Conservation (phyloP, 2,888 invertebrate species). For the Lutraria lutraria region DNA sequence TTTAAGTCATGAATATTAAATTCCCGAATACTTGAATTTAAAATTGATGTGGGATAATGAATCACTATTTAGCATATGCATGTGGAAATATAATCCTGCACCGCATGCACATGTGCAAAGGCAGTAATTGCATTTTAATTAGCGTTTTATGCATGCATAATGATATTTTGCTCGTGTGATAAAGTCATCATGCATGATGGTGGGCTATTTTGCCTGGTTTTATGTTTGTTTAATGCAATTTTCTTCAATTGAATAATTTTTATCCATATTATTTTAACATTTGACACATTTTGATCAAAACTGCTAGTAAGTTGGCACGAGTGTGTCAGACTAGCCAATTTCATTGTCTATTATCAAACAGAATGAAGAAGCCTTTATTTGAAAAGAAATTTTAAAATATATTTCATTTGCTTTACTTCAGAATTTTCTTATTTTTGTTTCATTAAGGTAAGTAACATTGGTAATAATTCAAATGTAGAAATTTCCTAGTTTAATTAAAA, state of each 20-base stretch:
- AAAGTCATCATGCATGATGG: background rate
- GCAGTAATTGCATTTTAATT: constrained; percentile 21
- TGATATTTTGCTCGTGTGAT: constrained; percentile 21
- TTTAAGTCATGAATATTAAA: constrained; percentile 23
- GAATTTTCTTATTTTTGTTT: no score
- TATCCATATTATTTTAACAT: background rate
- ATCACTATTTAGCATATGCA: background rate
- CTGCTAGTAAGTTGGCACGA: background rate
- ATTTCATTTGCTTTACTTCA: no score
- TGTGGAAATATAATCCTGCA: constrained; percentile 15
- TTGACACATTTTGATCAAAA: background rate
- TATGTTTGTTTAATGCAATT: constrained; percentile 7
- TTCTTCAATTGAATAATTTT: background rate
- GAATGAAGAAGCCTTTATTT: background rate
- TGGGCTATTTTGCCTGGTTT: background rate
- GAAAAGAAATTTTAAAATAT: background rate
- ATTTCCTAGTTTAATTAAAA: no score
- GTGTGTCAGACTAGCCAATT: background rate
- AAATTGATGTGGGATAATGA: background rate
- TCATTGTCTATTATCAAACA: background rate
- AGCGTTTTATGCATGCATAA: constrained; percentile 3
- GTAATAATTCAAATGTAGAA: no score
- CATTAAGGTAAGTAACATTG: no score
- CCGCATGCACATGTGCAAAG: constrained; percentile 14
- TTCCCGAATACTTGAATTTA: background rate